These are phyloP conservation scores for Tholera decimalis DNA, from an alignment of 2,888 invertebrate species.

Conservation along the genomic window DNA sequence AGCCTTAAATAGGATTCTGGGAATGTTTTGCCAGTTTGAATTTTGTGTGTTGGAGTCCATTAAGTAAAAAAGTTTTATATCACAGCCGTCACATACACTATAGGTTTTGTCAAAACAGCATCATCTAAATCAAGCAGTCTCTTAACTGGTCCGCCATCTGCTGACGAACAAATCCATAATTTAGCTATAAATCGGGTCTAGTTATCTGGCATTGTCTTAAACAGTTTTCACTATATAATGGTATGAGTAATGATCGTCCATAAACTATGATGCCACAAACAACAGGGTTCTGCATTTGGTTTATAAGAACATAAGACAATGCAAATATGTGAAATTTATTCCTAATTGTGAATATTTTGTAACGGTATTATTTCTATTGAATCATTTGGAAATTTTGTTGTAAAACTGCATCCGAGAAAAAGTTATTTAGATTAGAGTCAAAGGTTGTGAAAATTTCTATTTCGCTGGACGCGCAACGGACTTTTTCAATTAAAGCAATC, in stretches of 20 bases:
- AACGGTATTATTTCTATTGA: neutral
- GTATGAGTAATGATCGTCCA: constrained; percentile 69
- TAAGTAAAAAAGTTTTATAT: no score
- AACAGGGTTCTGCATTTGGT: constrained; percentile 68
- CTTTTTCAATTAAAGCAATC: no score
- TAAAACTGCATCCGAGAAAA: neutral
- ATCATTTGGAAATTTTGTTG: neutral
- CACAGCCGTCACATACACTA: neutral
- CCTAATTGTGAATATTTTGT: neutral
- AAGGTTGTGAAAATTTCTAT: neutral
- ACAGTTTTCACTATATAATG: constrained; percentile 63
- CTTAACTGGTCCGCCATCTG: constrained; percentile 5
- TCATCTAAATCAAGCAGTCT: constrained; percentile 3
- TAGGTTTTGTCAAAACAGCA: neutral
- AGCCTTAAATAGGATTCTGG: no score
- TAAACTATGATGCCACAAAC: constrained; percentile 76
- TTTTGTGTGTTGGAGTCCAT: no score
- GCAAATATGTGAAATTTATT: neutral
- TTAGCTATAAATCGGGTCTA: constrained; percentile 28
- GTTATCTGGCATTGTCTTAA: constrained; percentile 44
- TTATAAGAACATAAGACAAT: neutral
- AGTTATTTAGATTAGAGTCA: no score
- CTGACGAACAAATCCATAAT: constrained; percentile 21
- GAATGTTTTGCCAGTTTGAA: neutral
- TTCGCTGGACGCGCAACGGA: neutral